Evolutionary conservation across 2,888 invertebrate genomes (phyloP), one percentile per base, ranked within the genome.

Genomic region (Macroteleia sp.): DNA sequence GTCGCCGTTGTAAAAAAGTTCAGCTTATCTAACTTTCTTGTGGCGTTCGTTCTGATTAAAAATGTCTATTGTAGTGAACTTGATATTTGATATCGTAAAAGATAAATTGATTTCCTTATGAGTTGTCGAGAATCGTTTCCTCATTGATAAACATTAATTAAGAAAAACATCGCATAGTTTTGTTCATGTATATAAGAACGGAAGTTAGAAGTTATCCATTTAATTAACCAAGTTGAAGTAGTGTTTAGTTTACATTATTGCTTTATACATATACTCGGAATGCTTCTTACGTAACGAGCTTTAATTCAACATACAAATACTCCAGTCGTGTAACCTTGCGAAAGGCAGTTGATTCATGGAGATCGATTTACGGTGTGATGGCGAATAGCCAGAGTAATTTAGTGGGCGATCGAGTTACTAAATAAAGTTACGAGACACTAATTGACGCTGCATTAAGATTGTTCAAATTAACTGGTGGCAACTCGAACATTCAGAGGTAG

Each of bases 381-480:
- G 50, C 50, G 69, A 46, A 69, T 64, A 52, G 67, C 66, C 78
- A 54, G 67, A 80, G 81, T 85, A 85, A 86, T 85, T 86, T 81
- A 82, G 48, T 54, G 67, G 66, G 39, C 67, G 67, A 75, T 75
- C 66, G 80, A 84, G 83, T 85, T 85, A 84, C 81, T 87, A 85
- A 87, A 85, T 83, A 83, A 86, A 82, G 54, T 77, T 59, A 59
- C 64, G 70, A 56, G 78, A 76, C 75, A 62, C 69, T 76, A 76
- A 76, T 76, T 76, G 75, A 76, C 69, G 75, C 75, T 48, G 75
- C 67, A 74, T 74, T 74, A 76, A 76, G 75, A 69, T 76, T 69
- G 75, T 76, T 76, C 54, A 44, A 74, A 74, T 74, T 74, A 74
- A 67, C 66, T 52, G 52, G 59, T 67, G 74, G 50, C 59, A 61